These are phyloP conservation scores for Rhadinocentrus ornatus DNA, from an alignment of 2,797 vertebrate genomes.

Conservation along the genomic window DNA sequence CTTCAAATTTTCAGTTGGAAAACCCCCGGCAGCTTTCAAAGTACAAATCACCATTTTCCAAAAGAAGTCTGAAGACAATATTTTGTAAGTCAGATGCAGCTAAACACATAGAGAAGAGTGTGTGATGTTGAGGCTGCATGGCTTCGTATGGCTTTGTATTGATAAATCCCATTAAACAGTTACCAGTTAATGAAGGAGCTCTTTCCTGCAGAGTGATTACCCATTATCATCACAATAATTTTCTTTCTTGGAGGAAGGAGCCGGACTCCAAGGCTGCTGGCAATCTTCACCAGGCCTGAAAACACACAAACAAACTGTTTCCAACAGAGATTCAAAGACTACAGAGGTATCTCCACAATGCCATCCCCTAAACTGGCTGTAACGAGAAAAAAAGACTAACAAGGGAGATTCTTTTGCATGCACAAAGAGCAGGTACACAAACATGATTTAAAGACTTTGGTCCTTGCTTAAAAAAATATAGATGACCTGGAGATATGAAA, in stretches of 20 bases:
- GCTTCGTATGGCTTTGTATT: not conserved
- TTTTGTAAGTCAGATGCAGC: slow-evolving; percentile 3
- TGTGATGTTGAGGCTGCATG: slow-evolving; percentile 5
- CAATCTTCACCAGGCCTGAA: slow-evolving; percentile 84
- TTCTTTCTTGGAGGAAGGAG: slow-evolving; percentile 85
- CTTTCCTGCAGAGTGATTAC: slow-evolving; percentile 87
- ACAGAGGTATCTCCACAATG: not conserved
- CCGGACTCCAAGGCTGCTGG: slow-evolving; percentile 76
- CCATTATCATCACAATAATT: slow-evolving; percentile 87
- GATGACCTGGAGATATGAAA: not conserved
- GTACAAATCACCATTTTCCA: not conserved
- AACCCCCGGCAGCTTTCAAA: slow-evolving; percentile 1
- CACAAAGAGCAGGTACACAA: not conserved
- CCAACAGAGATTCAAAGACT: not conserved
- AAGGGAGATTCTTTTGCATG: not conserved
- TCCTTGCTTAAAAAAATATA: not conserved
- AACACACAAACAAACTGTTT: slow-evolving; percentile 31
- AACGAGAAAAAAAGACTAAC: not conserved
- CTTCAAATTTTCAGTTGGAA: not conserved
- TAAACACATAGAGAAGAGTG: not conserved
- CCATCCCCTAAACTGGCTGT: not conserved
- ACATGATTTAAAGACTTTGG: not conserved
- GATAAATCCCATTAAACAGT: slow-evolving; percentile 21
- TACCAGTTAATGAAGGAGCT: slow-evolving; percentile 90
- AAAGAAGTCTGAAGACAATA: slow-evolving; percentile 3